Evolutionary conservation across 2,797 vertebrate species (phyloP).

Genomic region (Mareca strepera): DNA sequence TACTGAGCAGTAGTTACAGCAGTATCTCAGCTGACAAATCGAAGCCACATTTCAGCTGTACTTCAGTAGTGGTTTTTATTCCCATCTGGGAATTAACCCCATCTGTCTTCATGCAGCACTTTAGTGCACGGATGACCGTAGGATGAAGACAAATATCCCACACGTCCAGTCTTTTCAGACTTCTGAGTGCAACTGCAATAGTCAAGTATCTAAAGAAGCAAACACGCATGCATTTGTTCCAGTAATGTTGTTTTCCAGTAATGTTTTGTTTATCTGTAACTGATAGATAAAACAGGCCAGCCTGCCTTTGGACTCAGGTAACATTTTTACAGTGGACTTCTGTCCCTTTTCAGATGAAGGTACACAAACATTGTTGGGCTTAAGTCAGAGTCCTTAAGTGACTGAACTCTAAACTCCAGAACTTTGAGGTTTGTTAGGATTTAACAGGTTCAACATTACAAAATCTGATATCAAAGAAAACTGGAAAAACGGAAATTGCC

Average conservation of each 20-base stretch:
- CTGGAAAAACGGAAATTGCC: background rate
- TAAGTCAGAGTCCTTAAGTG: background rate
- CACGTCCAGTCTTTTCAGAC: background rate
- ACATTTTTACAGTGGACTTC: background rate
- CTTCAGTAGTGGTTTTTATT: background rate
- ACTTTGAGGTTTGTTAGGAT: background rate
- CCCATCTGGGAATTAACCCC: background rate
- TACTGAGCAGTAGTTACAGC: background rate
- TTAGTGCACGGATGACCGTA: background rate
- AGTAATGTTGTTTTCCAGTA: background rate
- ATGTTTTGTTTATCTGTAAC: background rate
- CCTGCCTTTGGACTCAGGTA: background rate
- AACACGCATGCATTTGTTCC: no score
- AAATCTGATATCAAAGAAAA: background rate
- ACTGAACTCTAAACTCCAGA: no score
- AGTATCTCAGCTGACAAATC: background rate
- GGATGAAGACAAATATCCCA: background rate
- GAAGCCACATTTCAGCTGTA: background rate
- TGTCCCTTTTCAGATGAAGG: background rate
- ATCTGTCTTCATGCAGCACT: conserved; percentile 6
- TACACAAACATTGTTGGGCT: background rate
- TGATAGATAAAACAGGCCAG: background rate
- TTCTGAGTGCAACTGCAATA: background rate
- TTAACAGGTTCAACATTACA: background rate
- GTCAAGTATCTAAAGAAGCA: background rate